A percentile compares a stretch with the other conserved stretches of the same genome.
Evolutionary conservation across 2,797 vertebrate genomes (phyloP).

Genomic region (Hafferia zeledoni): DNA sequence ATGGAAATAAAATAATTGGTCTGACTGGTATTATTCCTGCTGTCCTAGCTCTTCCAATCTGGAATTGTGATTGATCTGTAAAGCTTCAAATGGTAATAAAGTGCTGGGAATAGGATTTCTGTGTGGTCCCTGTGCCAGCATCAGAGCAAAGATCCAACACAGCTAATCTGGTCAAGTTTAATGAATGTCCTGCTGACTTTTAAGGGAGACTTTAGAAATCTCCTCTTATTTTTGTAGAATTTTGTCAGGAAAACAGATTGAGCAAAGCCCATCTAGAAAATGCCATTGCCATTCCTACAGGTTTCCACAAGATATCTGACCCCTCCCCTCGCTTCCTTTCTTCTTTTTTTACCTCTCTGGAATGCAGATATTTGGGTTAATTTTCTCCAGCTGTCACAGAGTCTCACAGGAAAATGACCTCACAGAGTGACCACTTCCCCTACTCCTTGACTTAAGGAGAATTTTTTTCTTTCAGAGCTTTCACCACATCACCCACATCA

Average conservation of each 20-base stretch:
- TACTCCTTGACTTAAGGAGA: slow-evolving; percentile 39
- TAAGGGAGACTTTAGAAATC: slow-evolving; percentile 39
- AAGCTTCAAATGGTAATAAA: slow-evolving; percentile 28
- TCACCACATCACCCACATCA: slow-evolving; percentile 66
- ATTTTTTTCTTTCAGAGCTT: slow-evolving; percentile 44
- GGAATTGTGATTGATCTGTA: not conserved
- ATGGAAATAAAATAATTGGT: not conserved
- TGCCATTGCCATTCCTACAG: slow-evolving; percentile 29
- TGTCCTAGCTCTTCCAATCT: not conserved
- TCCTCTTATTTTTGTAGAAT: slow-evolving; percentile 25
- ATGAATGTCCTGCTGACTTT: slow-evolving; percentile 58
- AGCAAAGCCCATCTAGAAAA: slow-evolving; percentile 40
- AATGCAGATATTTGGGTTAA: slow-evolving; percentile 78
- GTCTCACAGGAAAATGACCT: slow-evolving; percentile 70
- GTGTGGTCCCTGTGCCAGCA: slow-evolving; percentile 51
- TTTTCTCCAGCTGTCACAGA: slow-evolving; percentile 78
- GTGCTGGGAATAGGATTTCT: slow-evolving; percentile 14
- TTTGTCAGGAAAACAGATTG: slow-evolving; percentile 64
- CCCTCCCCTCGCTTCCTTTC: slow-evolving; percentile 21
- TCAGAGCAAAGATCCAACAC: slow-evolving; percentile 37
- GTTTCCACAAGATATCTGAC: slow-evolving; percentile 69
- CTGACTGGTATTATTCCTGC: not conserved
- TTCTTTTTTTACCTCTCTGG: slow-evolving; percentile 69
- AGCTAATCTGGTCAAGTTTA: slow-evolving; percentile 46
- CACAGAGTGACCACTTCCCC: slow-evolving; percentile 67